These are phyloP conservation scores for Calycopis cecrops DNA, from an alignment of 1,140 invertebrate species.

Conservation along the genomic window DNA sequence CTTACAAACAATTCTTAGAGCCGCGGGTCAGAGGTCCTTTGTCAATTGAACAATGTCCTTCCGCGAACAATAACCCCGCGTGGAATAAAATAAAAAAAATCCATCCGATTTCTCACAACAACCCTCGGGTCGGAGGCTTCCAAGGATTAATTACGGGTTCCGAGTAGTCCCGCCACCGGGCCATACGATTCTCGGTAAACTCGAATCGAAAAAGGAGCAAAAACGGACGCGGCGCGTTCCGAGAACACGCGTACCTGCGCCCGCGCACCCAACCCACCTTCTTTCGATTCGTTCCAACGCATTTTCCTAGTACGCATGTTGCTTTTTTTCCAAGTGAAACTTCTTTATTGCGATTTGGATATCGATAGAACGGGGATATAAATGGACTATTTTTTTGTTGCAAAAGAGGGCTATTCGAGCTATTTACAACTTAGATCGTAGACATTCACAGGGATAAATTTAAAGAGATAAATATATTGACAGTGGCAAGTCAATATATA, in stretches of 20 bases:
- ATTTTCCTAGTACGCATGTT: slow-evolving; percentile 51
- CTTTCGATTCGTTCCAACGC: slow-evolving; percentile 48
- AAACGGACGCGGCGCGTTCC: slow-evolving; percentile 58
- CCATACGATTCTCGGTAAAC: slow-evolving; percentile 67
- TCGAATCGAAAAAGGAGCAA: slow-evolving; percentile 71
- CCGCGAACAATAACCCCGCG: slow-evolving; percentile 49
- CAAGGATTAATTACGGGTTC: slow-evolving; percentile 71
- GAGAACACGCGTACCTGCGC: slow-evolving; percentile 67
- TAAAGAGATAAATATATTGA: too few relatives aligned
- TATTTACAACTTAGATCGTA: too few relatives aligned
- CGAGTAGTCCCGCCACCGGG: slow-evolving; percentile 67
- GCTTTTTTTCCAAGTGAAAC: too few relatives aligned
- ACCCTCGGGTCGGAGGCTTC: slow-evolving; percentile 66
- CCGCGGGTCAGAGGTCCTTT: slow-evolving; percentile 40
- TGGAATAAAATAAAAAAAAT: slow-evolving; percentile 17
- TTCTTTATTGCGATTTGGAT: too few relatives aligned
- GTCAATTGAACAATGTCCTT: slow-evolving; percentile 34
- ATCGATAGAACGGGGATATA: too few relatives aligned
- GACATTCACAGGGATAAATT: too few relatives aligned
- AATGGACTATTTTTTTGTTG: too few relatives aligned
- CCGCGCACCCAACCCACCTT: slow-evolving; percentile 52
- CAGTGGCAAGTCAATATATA: too few relatives aligned
- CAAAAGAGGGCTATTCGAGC: too few relatives aligned
- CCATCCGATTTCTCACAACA: slow-evolving; percentile 56
- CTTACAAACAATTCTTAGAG: slow-evolving; percentile 18